Evolutionary conservation across 2,888 invertebrate genomes (phyloP).

Genomic region (Stramonita haemastoma): DNA sequence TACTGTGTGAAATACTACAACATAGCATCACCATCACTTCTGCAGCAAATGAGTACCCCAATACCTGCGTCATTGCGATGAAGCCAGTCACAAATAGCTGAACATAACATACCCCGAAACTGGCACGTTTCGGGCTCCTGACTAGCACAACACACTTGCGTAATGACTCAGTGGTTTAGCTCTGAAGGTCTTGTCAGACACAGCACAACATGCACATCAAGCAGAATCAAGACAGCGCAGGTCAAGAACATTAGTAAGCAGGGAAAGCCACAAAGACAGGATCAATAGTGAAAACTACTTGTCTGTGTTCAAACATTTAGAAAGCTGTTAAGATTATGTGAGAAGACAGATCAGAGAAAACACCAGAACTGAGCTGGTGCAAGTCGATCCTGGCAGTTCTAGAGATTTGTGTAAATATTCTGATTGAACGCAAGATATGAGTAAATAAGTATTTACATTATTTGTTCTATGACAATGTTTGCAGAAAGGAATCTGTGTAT

Average conservation of each 20-base stretch:
- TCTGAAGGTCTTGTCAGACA: conserved; percentile 11
- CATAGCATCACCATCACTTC: no score
- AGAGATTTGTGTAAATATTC: neutral
- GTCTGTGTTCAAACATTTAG: conserved; percentile 28
- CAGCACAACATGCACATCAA: conserved; percentile 1
- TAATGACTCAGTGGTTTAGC: neutral
- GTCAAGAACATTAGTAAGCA: neutral
- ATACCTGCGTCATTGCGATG: no score
- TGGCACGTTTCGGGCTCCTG: conserved; percentile 40
- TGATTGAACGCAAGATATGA: neutral
- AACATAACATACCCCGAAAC: conserved; percentile 49
- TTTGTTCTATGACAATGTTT: no score
- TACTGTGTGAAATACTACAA: neutral
- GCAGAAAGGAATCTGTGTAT: no score
- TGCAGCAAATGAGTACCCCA: no score
- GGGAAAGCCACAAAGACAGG: neutral
- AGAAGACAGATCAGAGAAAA: neutral
- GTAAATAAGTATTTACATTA: neutral
- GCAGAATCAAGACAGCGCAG: neutral
- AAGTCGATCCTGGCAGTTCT: neutral
- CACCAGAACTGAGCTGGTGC: neutral
- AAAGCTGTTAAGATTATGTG: neutral
- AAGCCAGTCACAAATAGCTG: conserved; percentile 37
- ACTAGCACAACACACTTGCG: conserved; percentile 41
- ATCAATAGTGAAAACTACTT: neutral